Base-by-base conservation (phyloP, 2,888 invertebrate species). In the Ctena decussata region DNA sequence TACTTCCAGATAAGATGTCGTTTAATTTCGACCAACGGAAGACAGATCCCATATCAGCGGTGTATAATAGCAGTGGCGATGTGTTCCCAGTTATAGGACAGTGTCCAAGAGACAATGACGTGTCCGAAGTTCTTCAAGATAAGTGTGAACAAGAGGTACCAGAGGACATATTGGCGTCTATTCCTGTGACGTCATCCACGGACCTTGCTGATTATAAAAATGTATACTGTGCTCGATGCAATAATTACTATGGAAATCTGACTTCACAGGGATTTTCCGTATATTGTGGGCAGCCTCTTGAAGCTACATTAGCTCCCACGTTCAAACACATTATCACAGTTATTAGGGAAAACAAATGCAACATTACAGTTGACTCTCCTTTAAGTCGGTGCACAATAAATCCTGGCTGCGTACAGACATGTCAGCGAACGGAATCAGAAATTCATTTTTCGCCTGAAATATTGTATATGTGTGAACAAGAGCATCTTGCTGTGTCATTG, bases 141-240 rank as follows among this genome's bases (percentile, higher is more conserved):
- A 32, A 65, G 21, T 65, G 65, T 65, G 65, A 65, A 12, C 11
- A 65, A 3, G 2, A 3, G 18, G 5, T 2, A 15, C 11, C 11
- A 1, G 30, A 21, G 6, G 35, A 65, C 21, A 35, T 65, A 18
- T 18, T 65, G 8, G 11, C 32, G 1, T 65, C 8, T 35, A 32
- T 65, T 65, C 73, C 73, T 30, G 73, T 73, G 8, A 46, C 44
- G 15, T 73, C 73, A 18, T 27, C 21, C 6, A 18, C 11, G 24
- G 46, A 32, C 32, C 24, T 6, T 21, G 44, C 35, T 30, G 49
- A 44, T 18, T 73, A 73, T 37, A 73, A 39, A 46, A 73, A 41
- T 39, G 49, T 46, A 15, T 73, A 73, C 30, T 73, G 73, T 73
- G 73, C 73, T 1, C 44, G 73, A 0, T 73, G 73, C 32, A 30